phyloP scores from a whole-genome alignment of 2,113 vertebrate genomes.

The Xiphophorus maculatus region DNA sequence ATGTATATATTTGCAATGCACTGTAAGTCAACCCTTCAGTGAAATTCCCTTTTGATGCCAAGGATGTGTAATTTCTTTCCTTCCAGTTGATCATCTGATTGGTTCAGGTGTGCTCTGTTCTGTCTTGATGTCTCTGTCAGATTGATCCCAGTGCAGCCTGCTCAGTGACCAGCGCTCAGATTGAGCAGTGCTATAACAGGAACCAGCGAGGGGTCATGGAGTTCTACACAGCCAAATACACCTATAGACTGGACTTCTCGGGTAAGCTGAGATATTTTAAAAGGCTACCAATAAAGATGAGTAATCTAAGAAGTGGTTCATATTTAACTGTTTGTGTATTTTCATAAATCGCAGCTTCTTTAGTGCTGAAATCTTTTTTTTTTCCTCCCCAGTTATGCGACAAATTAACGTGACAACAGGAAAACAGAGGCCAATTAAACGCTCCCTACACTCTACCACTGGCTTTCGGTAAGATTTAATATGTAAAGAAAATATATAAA shows the following conservation, averaged over 20 bases:
- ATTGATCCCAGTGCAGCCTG: conserved; percentile 88
- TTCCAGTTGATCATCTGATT: not conserved
- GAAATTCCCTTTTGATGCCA: no score
- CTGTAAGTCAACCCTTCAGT: no score
- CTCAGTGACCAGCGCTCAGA: conserved; percentile 93
- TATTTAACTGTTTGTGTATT: not conserved
- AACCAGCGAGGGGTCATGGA: conserved; percentile 89
- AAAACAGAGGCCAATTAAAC: conserved; percentile 91
- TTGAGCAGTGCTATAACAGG: conserved; percentile 90
- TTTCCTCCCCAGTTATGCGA: conserved; percentile 85
- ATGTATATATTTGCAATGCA: no score
- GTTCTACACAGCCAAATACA: conserved; percentile 94
- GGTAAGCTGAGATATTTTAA: conserved; percentile 71
- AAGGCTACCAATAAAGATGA: not conserved
- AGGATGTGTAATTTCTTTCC: not conserved
- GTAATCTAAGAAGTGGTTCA: not conserved
- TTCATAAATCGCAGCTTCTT: not conserved
- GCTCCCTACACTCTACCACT: conserved; percentile 90
- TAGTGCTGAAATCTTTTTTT: conserved; percentile 7
- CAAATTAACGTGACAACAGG: conserved; percentile 92
- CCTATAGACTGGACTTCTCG: conserved; percentile 92
- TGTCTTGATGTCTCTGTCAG: conserved; percentile 75
- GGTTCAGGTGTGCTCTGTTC: not conserved
- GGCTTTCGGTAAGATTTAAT: conserved; percentile 88
- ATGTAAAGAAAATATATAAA: no score